phyloP scores from a whole-genome alignment of 2,888 invertebrate species.

The Cantharis lateralis region DNA sequence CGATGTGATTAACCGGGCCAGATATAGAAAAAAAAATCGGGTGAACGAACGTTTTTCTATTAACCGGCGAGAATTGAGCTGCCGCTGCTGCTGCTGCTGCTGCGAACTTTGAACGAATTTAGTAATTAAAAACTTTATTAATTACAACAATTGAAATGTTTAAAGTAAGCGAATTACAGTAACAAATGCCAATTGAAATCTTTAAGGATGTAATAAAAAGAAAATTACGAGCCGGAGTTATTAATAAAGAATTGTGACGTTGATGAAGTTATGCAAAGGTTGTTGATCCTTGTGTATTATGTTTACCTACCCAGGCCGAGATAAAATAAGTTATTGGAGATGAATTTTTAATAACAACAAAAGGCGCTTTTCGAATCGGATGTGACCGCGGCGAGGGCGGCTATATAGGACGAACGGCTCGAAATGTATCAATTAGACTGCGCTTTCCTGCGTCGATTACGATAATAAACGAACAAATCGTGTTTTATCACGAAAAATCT shows the following conservation, averaged over 20 bases:
- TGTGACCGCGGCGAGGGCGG: not conserved
- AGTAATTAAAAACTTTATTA: not conserved
- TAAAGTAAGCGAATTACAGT: not conserved
- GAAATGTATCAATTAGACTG: not conserved
- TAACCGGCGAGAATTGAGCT: not conserved
- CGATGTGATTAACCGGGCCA: constrained; percentile 36
- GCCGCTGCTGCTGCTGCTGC: not conserved
- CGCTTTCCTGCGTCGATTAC: not conserved
- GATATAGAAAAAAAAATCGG: constrained; percentile 23
- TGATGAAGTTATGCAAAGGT: constrained; percentile 28
- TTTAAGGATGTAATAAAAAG: constrained; percentile 2
- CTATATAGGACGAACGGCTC: not conserved
- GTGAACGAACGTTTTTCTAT: constrained; percentile 23
- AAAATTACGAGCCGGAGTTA: constrained; percentile 6
- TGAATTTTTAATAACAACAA: not conserved
- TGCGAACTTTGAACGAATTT: not conserved
- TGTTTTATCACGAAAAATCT: constrained; percentile 15
- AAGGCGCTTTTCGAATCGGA: not conserved
- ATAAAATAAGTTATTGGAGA: not conserved
- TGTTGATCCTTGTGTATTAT: constrained; percentile 17
- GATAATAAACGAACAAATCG: constrained; percentile 21
- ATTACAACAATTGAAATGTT: constrained; percentile 1
- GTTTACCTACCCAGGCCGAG: constrained; percentile 8
- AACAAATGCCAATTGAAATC: not conserved
- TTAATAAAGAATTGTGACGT: constrained; percentile 10